A percentile compares a stretch with the other conserved stretches of the same genome.
Evolutionary conservation across 2,797 vertebrate genomes (phyloP).

Genomic region (Poeciliopsis infans): DNA sequence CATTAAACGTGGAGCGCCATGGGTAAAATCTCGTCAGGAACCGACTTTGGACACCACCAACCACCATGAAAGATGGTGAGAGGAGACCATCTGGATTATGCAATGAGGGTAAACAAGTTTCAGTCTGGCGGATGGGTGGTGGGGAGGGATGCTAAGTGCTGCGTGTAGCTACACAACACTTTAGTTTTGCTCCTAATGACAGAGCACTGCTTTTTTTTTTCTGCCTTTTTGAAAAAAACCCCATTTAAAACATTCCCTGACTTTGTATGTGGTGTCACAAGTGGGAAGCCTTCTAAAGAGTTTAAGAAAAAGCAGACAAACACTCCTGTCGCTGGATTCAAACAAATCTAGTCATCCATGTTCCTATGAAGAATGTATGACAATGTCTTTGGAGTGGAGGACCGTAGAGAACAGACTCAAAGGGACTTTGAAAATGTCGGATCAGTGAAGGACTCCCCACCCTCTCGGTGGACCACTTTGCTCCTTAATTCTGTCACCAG

Average conservation of each 20-base stretch:
- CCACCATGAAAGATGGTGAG: slow-evolving; percentile 53
- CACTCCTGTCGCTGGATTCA: slow-evolving; percentile 32
- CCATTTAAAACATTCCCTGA: not conserved
- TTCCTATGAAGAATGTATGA: slow-evolving; percentile 41
- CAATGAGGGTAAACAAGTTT: slow-evolving; percentile 66
- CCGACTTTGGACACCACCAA: slow-evolving; percentile 49
- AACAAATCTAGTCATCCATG: slow-evolving; percentile 19
- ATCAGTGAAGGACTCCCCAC: slow-evolving; percentile 12
- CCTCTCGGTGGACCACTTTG: slow-evolving; percentile 2
- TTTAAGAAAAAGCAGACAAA: slow-evolving; percentile 2
- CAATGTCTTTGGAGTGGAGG: slow-evolving; percentile 33
- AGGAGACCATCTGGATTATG: slow-evolving; percentile 56
- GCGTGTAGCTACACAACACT: slow-evolving; percentile 55
- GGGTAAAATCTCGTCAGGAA: slow-evolving; percentile 44
- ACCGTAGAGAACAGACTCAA: slow-evolving; percentile 5
- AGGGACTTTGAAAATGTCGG: slow-evolving; percentile 19
- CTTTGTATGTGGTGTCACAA: slow-evolving; percentile 6
- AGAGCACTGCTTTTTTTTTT: slow-evolving; percentile 29
- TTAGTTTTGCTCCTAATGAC: slow-evolving; percentile 53
- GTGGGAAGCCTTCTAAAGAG: slow-evolving; percentile 31
- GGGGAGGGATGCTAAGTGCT: slow-evolving; percentile 39
- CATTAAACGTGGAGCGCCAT: slow-evolving; percentile 62
- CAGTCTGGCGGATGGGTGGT: slow-evolving; percentile 18
- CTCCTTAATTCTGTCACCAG: slow-evolving; percentile 23
- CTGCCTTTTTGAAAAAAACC: not conserved